These are phyloP conservation scores for Watsonalla cultraria DNA, from an alignment of 2,888 invertebrate genomes.

Conservation along the genomic window DNA sequence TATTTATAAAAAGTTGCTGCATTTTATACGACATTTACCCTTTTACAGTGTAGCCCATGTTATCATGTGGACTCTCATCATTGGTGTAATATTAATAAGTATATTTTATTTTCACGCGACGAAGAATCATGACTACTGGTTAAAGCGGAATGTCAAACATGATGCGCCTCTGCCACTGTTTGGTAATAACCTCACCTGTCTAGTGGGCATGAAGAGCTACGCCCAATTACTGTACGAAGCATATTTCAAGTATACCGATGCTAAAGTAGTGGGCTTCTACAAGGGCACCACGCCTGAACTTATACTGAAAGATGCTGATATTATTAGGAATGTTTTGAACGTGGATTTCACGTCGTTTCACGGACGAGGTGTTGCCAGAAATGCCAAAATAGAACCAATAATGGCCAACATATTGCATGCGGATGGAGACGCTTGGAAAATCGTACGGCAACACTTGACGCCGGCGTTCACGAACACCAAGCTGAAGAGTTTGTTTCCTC, in stretches of 20 bases:
- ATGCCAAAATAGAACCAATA: conserved; percentile 30
- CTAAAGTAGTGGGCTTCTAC: conserved; percentile 34
- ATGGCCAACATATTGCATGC: conserved; percentile 36
- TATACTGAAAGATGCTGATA: conserved; percentile 34
- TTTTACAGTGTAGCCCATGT: no score
- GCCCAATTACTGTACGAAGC: conserved; percentile 12
- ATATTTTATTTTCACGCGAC: conserved; percentile 2
- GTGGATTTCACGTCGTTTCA: conserved; percentile 32
- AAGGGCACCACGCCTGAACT: conserved; percentile 27
- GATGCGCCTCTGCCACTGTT: conserved; percentile 17
- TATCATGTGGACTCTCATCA: no score
- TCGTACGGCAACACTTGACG: conserved; percentile 19
- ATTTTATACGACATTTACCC: no score
- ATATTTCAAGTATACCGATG: conserved; percentile 28
- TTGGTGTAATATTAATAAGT: no score
- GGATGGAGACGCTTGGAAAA: conserved; percentile 29
- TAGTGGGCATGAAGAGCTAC: conserved; percentile 9
- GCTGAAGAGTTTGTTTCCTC: conserved; percentile 40
- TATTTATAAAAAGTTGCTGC: no score
- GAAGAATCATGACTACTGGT: conserved; percentile 17
- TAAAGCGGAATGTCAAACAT: conserved; percentile 14
- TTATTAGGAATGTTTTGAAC: conserved; percentile 28
- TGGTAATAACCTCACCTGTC: conserved; percentile 16
- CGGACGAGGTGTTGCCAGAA: conserved; percentile 26
- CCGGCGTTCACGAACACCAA: conserved; percentile 39